These are phyloP conservation scores for Drosophila peninsularis DNA, from an alignment of 2,888 invertebrate species.

Conservation along the genomic window DNA sequence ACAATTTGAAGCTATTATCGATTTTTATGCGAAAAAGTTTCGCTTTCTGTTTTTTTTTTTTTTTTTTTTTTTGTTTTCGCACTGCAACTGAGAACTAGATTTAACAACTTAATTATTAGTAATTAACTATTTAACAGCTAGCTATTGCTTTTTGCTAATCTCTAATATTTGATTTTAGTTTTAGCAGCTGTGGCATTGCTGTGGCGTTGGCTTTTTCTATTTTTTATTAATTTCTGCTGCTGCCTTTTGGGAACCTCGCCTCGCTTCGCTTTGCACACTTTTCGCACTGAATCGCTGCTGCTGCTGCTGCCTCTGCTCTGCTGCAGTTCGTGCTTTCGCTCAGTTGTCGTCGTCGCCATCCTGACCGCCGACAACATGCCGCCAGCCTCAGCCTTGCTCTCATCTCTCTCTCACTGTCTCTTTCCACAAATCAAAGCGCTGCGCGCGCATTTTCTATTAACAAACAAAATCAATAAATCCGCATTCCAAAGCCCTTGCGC, in stretches of 20 bases:
- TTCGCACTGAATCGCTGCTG: constrained; percentile 48
- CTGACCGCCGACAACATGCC: constrained; percentile 79
- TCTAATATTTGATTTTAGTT: constrained; percentile 2
- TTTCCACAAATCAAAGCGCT: constrained; percentile 71
- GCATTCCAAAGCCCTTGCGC: constrained; percentile 48
- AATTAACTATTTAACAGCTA: constrained; percentile 24
- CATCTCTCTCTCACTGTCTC: constrained; percentile 15
- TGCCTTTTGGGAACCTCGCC: constrained; percentile 28
- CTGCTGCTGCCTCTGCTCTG: constrained; percentile 22
- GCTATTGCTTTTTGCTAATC: constrained; percentile 17
- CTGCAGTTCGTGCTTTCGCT: constrained; percentile 30
- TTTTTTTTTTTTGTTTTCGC: constrained; percentile 3
- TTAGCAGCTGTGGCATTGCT: constrained; percentile 14
- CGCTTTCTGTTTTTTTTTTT: background rate
- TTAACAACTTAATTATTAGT: constrained; percentile 17
- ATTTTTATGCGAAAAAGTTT: constrained; percentile 1
- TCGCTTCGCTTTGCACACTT: constrained; percentile 55
- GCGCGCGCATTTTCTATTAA: constrained; percentile 79
- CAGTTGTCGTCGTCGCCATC: constrained; percentile 42
- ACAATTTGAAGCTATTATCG: constrained; percentile 7
- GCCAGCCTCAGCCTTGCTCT: constrained; percentile 25
- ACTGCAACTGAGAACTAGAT: constrained; percentile 24
- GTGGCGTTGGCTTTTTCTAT: constrained; percentile 8
- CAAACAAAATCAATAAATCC: constrained; percentile 74
- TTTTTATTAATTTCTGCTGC: constrained; percentile 37